Percentiles rank a stretch among this genome's conserved stretches.
Conservation (phyloP, 2,888 invertebrate species). For the Octodonta nipae region DNA sequence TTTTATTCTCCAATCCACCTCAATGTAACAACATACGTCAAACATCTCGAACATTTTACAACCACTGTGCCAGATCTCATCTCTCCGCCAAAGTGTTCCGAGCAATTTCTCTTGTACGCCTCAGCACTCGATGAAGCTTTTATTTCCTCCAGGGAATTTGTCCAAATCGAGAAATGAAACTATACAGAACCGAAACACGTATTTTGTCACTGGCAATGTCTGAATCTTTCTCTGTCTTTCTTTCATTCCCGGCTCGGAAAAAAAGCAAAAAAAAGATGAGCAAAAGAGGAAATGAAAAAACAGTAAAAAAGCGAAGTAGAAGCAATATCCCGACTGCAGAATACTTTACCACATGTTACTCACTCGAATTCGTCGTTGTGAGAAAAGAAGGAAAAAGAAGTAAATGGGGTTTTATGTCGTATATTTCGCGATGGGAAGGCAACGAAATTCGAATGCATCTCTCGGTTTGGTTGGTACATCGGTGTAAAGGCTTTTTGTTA, state of each 20-base stretch:
- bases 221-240: too few species aligned
- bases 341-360: slow-evolving; percentile 9
- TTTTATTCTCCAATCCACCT: too few species aligned
- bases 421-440: too few species aligned
- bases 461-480: too few species aligned
- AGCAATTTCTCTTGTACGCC: slow-evolving; percentile 31
- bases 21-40: too few species aligned
- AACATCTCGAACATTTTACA: too few species aligned
- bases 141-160: slow-evolving; percentile 34
- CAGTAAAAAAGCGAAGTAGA: too few species aligned
- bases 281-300: neutral
- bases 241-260: too few species aligned
- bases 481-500: too few species aligned
- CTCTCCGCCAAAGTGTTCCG: slow-evolving; percentile 27
- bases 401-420: too few species aligned
- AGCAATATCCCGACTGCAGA: slow-evolving; percentile 6
- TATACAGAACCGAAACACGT: slow-evolving; percentile 32
- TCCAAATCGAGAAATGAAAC: slow-evolving; percentile 29
- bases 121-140: slow-evolving; percentile 35
- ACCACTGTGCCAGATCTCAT: slow-evolving; percentile 8
- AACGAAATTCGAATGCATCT: too few species aligned
- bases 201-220: slow-evolving; percentile 29
- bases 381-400: neutral
- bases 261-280: slow-evolving; percentile 13
- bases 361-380: slow-evolving; percentile 3